Conservation (phyloP, 2,797 vertebrate genomes). For the Rhinogobio ventralis region DNA sequence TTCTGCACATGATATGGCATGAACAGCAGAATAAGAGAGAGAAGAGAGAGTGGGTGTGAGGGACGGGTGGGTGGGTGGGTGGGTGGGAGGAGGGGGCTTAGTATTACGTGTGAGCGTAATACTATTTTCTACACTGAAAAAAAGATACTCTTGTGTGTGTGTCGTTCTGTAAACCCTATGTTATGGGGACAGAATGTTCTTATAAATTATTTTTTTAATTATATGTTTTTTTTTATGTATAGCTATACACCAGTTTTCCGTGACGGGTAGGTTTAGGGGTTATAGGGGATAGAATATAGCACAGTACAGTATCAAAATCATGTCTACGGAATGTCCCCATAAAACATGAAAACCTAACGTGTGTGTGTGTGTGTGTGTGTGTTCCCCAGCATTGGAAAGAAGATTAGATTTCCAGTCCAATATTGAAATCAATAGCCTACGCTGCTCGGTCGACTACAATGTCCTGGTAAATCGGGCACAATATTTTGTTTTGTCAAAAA, state of each 20-base stretch:
- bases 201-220: background rate
- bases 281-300: background rate
- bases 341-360: background rate
- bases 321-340: background rate
- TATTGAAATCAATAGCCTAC: slow-evolving; percentile 18
- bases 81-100: slow-evolving; percentile 27
- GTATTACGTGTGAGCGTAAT: slow-evolving; percentile 21
- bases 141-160: background rate
- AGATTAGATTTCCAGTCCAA: slow-evolving; percentile 24
- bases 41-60: slow-evolving; percentile 42
- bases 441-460: background rate
- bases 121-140: slow-evolving; percentile 1
- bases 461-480: background rate
- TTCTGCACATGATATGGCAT: slow-evolving; percentile 37
- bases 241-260: too few relatives aligned
- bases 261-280: background rate
- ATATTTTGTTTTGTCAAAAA: background rate
- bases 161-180: background rate
- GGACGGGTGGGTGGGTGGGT: slow-evolving; percentile 22
- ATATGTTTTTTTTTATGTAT: too few relatives aligned
- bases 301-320: background rate
- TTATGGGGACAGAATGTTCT: background rate
- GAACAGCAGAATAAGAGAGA: slow-evolving; percentile 28
- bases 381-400: background rate
- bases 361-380: background rate